Evolutionary conservation across 2,888 invertebrate genomes (phyloP).

Genomic region (Lepidocyrtoides sp.): DNA sequence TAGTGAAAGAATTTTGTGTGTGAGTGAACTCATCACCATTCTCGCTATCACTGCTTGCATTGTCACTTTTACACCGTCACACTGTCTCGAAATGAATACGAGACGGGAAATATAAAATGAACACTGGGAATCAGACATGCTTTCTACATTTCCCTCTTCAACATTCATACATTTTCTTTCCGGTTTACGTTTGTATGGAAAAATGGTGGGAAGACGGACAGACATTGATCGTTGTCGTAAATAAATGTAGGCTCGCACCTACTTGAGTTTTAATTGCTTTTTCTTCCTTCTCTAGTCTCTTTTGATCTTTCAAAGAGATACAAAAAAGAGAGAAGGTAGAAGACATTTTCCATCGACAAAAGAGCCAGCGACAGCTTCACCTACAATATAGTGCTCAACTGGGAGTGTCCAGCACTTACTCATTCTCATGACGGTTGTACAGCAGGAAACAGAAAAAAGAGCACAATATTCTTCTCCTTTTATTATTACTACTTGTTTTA

Average conservation of each 20-base stretch:
- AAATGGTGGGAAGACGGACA: constrained; percentile 55
- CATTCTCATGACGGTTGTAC: constrained; percentile 54
- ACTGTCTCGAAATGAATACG: background rate
- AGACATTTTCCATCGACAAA: constrained; percentile 8
- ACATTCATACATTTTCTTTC: background rate
- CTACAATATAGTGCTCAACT: constrained; percentile 52
- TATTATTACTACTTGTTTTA: constrained; percentile 28
- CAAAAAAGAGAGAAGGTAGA: constrained; percentile 36
- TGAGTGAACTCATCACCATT: constrained; percentile 11
- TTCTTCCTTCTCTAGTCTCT: constrained; percentile 70
- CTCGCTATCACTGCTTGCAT: background rate
- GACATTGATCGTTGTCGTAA: constrained; percentile 56
- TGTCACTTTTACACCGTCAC: constrained; percentile 25
- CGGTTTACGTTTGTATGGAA: background rate
- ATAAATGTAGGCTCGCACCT: constrained; percentile 66
- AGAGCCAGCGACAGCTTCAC: constrained; percentile 59
- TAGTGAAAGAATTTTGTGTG: constrained; percentile 24
- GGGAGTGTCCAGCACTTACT: constrained; percentile 56
- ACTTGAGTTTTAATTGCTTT: constrained; percentile 78
- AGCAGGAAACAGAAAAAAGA: constrained; percentile 54
- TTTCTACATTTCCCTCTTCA: background rate
- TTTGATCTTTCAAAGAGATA: constrained; percentile 74
- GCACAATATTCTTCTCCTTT: constrained; percentile 4
- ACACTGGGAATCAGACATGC: background rate
- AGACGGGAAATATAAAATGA: background rate